phyloP scores from a whole-genome alignment of 2,888 invertebrate species.

The Yponomeuta malinellus region DNA sequence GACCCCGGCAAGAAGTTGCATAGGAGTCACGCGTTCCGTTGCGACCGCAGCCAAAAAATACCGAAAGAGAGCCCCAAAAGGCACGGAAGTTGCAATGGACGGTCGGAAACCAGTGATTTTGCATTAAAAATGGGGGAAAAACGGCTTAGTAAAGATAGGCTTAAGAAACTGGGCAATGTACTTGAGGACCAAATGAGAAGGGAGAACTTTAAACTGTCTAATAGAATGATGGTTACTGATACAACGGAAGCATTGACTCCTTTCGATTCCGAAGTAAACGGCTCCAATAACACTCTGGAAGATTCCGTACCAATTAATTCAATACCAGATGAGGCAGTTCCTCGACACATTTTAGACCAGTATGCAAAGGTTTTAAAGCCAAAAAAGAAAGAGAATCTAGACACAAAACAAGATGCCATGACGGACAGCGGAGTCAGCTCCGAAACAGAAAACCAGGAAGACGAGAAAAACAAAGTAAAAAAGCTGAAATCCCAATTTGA shows the following conservation, averaged over 20 bases:
- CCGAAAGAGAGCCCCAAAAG: constrained; percentile 44
- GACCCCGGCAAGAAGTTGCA: constrained; percentile 75
- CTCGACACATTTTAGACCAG: constrained; percentile 63
- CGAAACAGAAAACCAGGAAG: constrained; percentile 59
- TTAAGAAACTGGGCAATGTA: constrained; percentile 56
- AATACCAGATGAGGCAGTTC: constrained; percentile 57
- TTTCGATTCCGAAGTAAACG: background rate
- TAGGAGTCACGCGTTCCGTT: constrained; percentile 76
- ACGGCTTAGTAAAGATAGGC: constrained; percentile 54
- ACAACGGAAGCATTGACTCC: background rate
- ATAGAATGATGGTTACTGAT: background rate
- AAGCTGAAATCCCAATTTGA: constrained; percentile 23
- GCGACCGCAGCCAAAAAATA: constrained; percentile 64
- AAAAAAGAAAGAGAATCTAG: constrained; percentile 36
- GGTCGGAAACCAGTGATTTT: constrained; percentile 55
- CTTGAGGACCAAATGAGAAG: constrained; percentile 65
- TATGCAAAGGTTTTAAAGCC: constrained; percentile 64
- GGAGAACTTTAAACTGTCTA: constrained; percentile 42
- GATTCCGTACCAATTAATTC: constrained; percentile 33
- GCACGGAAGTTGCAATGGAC: constrained; percentile 56
- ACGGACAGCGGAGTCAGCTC: constrained; percentile 71
- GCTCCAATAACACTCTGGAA: constrained; percentile 23
- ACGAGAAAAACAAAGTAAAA: constrained; percentile 17
- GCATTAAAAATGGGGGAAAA: constrained; percentile 53
- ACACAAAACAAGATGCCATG: constrained; percentile 57